Conservation (phyloP, 2,797 vertebrate species). For the Tinamus major region DNA sequence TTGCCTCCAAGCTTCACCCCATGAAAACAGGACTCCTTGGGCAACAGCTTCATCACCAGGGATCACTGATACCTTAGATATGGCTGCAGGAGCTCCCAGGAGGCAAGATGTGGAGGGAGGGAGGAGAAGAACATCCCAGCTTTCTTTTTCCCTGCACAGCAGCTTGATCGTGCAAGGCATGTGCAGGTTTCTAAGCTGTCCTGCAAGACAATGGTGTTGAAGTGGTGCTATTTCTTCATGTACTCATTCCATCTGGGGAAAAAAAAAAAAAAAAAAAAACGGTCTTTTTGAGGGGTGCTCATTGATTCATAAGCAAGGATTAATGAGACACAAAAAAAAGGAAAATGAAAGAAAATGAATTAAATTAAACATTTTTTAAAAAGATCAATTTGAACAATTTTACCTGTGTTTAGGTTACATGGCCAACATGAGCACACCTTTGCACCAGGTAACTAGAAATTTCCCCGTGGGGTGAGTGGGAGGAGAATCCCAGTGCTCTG, state of each 20-base stretch:
- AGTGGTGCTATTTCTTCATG: not conserved
- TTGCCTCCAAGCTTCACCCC: not conserved
- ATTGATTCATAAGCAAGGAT: not conserved
- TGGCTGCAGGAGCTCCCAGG: not conserved
- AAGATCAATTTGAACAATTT: not conserved
- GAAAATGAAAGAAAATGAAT: not conserved
- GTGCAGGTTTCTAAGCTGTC: not conserved
- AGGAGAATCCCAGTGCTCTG: not conserved
- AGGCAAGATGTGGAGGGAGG: not conserved
- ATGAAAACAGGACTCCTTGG: not conserved
- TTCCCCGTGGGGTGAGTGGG: not conserved
- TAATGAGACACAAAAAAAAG: no score
- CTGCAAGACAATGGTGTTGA: not conserved
- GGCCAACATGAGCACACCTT: not conserved
- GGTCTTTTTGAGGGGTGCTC: not conserved
- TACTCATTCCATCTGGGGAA: not conserved
- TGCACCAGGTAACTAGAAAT: not conserved
- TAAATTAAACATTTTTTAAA: not conserved
- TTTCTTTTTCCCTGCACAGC: not conserved
- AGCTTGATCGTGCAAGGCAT: accelerated
- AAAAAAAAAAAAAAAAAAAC: not conserved
- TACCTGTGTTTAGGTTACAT: not conserved
- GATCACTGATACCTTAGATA: accelerated
- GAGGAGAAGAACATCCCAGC: not conserved
- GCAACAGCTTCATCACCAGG: not conserved